These are phyloP conservation scores for Gallinago paraguaiae DNA, from an alignment of 2,113 vertebrate genomes.

Conservation along the genomic window DNA sequence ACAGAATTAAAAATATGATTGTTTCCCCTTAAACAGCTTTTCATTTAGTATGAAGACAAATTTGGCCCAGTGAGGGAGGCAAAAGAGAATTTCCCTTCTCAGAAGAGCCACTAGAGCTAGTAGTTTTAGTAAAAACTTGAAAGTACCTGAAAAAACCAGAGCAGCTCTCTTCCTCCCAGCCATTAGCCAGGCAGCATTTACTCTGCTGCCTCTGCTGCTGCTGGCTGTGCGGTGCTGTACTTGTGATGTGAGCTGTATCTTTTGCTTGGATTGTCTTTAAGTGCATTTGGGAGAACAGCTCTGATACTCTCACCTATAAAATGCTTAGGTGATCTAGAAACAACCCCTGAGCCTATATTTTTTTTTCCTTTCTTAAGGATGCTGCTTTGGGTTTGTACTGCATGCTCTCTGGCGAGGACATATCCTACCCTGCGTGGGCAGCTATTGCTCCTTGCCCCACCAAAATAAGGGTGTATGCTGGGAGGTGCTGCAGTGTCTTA, in stretches of 20 bases:
- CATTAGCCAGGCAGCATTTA: background rate
- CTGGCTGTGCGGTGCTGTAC: background rate
- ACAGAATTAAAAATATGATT: background rate
- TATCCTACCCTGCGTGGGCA: background rate
- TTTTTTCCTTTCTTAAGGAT: background rate
- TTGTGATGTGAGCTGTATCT: background rate
- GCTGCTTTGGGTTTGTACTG: background rate
- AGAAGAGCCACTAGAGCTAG: background rate
- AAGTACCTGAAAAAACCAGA: background rate
- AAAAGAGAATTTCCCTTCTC: background rate
- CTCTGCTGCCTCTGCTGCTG: background rate
- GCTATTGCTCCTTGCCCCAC: background rate
- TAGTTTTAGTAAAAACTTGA: slow-evolving; percentile 8
- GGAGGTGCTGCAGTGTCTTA: slow-evolving; percentile 36
- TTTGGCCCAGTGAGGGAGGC: background rate
- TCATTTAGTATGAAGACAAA: background rate
- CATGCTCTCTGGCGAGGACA: background rate
- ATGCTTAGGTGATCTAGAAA: background rate
- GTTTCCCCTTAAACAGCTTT: background rate
- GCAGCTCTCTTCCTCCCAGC: background rate
- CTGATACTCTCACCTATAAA: background rate
- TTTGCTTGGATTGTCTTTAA: background rate
- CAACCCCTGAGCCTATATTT: background rate
- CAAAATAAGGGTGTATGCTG: slow-evolving; percentile 21
- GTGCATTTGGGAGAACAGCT: background rate